Evolutionary conservation across 1,140 invertebrate genomes (phyloP).

Genomic region (Drosophila tsacasi): DNA sequence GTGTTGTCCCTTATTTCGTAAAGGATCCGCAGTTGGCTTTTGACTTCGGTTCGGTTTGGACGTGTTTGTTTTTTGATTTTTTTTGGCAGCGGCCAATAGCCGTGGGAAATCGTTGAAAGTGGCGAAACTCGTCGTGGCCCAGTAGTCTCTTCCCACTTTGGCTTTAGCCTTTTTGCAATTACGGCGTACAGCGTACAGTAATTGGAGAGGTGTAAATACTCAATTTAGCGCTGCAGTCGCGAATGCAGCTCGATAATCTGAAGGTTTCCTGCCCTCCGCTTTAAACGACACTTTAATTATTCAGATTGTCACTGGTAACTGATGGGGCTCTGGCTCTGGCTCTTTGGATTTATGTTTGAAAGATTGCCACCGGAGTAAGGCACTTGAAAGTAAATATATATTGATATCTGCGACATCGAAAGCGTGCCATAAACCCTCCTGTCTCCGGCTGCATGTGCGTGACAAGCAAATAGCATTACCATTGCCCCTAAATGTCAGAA

Average conservation of each 20-base stretch:
- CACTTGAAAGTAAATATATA: conserved; percentile 30
- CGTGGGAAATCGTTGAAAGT: conserved; percentile 49
- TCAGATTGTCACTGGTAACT: conserved; percentile 33
- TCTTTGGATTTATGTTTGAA: conserved; percentile 12
- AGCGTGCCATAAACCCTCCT: conserved; percentile 11
- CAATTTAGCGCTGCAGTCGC: conserved; percentile 39
- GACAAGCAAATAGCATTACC: conserved; percentile 44
- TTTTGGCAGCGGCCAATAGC: conserved; percentile 22
- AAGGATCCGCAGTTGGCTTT: conserved; percentile 75
- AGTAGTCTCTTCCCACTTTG: neutral
- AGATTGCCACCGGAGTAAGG: neutral
- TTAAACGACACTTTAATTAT: conserved; percentile 55
- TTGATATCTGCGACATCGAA: conserved; percentile 12
- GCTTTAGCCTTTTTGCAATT: conserved; percentile 33
- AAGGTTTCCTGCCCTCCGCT: conserved; percentile 49
- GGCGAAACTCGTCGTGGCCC: conserved; percentile 9
- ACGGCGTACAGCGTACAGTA: conserved; percentile 33
- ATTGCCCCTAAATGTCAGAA: conserved; percentile 42
- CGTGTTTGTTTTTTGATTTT: conserved; percentile 40
- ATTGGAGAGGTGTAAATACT: conserved; percentile 47
- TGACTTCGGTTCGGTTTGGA: conserved; percentile 69
- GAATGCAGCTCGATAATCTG: conserved; percentile 72
- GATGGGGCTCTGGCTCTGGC: neutral
- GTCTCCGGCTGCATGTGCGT: conserved; percentile 60
- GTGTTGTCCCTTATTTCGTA: conserved; percentile 45